Evolutionary conservation across 1,140 invertebrate genomes (phyloP), one percentile per base, ranked within the genome.

Genomic region (Zaprionus lachaisei): DNA sequence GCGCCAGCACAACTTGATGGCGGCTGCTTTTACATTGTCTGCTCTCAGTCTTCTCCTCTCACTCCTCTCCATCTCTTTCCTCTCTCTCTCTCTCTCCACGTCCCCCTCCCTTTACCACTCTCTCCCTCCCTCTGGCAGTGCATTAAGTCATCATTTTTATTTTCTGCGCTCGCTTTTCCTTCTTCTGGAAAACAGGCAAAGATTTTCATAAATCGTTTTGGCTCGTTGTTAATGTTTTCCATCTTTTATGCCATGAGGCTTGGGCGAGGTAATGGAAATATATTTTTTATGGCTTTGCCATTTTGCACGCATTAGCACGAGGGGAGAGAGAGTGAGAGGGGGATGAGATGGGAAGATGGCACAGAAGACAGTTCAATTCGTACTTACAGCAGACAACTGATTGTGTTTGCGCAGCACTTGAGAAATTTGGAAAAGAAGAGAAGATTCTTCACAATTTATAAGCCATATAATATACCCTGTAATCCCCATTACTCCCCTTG

Each of bases 121-220:
- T 7, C 38, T 6, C 26, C 38, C 38, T 2, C 38, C 14, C 15
- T 14, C 5, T 2, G 26, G 51, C 67, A 83, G 77, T 87, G 77
- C 84, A 87, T 87, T 87, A 87, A 87, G 83, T 89, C 83, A 83
- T 87, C 78, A 86, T 85, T 85, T 84, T 79, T 74, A 63, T 62
- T 67, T 63, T 79, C 71, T 54, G 56, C 41, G 51, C 38, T 47
- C 37, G 61, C 24, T 49, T 57, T 49, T 63, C 38, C 49, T 14
- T 44, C 34, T 56, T 28, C 24, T 56, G 28, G 68, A 51, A 47
- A 63, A 58, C 54, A 20, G 67, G 60, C 55, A 75, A 76, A 80
- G 83, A 80, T 79, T 87, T 87, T 83, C 83, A 87, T 87, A 89
- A 87, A 87, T 87, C 81, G 83, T 61, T 87, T 87, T 71, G 58